A percentile compares a stretch with the other conserved stretches of the same genome.
These are phyloP conservation scores for Phytoseiulus persimilis DNA, from an alignment of 2,888 invertebrate species.

Conservation along the genomic window DNA sequence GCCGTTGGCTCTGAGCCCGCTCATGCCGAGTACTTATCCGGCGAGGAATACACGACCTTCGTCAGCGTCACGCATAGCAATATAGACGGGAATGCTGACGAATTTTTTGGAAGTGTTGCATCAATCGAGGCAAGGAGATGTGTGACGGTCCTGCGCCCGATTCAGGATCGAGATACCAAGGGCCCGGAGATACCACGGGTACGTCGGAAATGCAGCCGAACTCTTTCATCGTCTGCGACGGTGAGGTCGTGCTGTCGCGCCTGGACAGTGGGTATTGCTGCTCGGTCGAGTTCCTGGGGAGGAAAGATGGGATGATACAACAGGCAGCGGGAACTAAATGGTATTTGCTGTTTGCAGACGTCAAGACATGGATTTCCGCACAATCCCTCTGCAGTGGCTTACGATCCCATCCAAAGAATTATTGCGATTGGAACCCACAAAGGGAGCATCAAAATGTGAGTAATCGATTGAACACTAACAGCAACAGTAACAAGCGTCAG, in stretches of 20 bases:
- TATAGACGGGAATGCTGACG: neutral
- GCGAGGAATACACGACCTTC: neutral
- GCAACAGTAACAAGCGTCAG: neutral
- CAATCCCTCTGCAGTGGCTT: constrained; percentile 90
- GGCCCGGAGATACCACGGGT: too few relatives aligned
- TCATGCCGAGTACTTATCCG: neutral
- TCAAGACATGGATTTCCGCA: constrained; percentile 97
- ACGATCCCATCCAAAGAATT: constrained; percentile 93
- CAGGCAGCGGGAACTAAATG: neutral
- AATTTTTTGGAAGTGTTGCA: neutral
- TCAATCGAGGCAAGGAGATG: neutral
- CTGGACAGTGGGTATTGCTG: too few relatives aligned
- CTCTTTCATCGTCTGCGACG: too few relatives aligned
- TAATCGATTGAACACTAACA: neutral
- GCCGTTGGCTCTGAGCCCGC: too few relatives aligned
- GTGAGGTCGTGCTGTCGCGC: too few relatives aligned
- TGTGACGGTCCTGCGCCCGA: too few relatives aligned
- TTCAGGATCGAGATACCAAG: too few relatives aligned
- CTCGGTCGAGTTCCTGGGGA: too few relatives aligned
- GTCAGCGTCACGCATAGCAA: neutral
- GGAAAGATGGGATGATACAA: neutral
- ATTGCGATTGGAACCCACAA: constrained; percentile 92
- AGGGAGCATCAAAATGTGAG: constrained; percentile 85
- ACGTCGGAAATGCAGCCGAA: too few relatives aligned
- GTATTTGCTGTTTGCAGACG: constrained; percentile 48